Base-by-base conservation (phyloP, 2,888 invertebrate species). In the Acanthococcus lagerstroemiae region DNA sequence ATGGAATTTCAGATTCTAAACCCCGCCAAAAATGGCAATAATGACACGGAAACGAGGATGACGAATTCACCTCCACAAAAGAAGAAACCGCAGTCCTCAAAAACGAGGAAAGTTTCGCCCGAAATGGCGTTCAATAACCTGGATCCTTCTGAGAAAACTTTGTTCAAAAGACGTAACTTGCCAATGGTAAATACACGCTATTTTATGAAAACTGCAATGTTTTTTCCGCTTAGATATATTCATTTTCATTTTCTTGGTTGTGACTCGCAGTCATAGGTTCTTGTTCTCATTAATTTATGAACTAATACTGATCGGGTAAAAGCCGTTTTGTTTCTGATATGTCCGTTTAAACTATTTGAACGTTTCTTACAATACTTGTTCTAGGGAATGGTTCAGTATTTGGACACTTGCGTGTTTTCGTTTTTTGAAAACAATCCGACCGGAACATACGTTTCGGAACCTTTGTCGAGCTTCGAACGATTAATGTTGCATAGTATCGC, bases 151-250 rank as follows among this genome's bases (percentile, higher is more conserved):
- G 65, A 68, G 55, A 68, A 68, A 30, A 58, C 58, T 4, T 45
- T 68, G 2, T 67, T 68, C 24, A 67, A 54, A 57, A 67, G 67
- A 37, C 67, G 67, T 44, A 68, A 67, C 60, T 65, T 68, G 65
- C 68, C 68, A 22, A n/a, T 67, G 55, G 68, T 68, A 68, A 67
- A 12, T 22, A 22, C 4, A 19, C 52, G 52, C 24, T 22, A 22
- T 63, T 54, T 44, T 54, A 54, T 30, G 25, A 58, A 57, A 54
- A 37, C 46, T 60, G 27, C 46, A 60, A 60, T 26, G 17, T 26
- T 3, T 44, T 22, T 21, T 45, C 24, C 4, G 17, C 30, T 56
- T 27, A 27, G 17, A 2, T 50, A 50, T 1, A 21, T 50, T 50
- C 21, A 19, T 21, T 12, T 50, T 50, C n/a, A n/a, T n/a, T n/a